Evolutionary conservation across 2,113 vertebrate species (phyloP).

Genomic region (Nansenia antarctica): DNA sequence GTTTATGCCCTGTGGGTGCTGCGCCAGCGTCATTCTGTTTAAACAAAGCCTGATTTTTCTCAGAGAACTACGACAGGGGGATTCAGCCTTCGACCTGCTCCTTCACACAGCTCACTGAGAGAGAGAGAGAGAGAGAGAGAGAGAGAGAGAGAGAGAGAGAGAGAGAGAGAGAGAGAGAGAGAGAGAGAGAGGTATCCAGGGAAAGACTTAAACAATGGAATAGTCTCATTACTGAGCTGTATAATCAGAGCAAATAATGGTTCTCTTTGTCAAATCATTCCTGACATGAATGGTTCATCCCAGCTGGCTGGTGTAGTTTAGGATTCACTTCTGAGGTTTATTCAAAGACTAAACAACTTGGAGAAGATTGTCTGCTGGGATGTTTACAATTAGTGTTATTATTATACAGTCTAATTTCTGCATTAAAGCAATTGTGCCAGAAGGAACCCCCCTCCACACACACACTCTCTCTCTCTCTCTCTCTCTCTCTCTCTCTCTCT

Average conservation of each 20-base stretch:
- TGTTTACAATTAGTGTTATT: conserved; percentile 23
- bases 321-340: conserved; percentile 6
- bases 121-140: neutral
- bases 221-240: neutral
- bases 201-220: neutral
- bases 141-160: neutral
- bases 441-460: neutral
- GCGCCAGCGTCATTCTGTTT: conserved; percentile 47
- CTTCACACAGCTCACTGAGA: conserved; percentile 17
- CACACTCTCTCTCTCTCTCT: neutral
- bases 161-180: neutral
- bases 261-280: neutral
- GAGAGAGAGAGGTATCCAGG: neutral
- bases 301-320: neutral
- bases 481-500: neutral
- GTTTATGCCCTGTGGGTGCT: conserved; percentile 49
- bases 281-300: conserved; percentile 1
- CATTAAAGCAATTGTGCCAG: conserved; percentile 18
- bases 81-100: conserved; percentile 13
- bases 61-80: conserved; percentile 32
- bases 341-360: conserved; percentile 23
- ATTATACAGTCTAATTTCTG: conserved; percentile 29
- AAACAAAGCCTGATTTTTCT: conserved; percentile 65
- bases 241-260: neutral
- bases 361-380: conserved; percentile 16